Percentiles rank a stretch among this genome's conserved stretches.
These are phyloP conservation scores for Syngnathus scovelli DNA, from an alignment of 2,113 vertebrate species.

Conservation along the genomic window DNA sequence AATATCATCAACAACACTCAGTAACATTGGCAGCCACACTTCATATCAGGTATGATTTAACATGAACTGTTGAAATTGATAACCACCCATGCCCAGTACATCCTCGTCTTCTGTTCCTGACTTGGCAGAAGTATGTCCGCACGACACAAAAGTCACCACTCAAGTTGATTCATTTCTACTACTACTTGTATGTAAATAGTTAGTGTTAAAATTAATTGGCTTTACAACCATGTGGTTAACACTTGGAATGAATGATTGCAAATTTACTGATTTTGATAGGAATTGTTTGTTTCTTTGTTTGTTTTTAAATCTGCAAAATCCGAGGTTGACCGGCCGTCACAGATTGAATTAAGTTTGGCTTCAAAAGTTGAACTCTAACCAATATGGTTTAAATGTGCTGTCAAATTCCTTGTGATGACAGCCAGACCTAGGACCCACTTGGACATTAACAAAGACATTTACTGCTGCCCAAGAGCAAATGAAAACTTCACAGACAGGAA, in stretches of 20 bases:
- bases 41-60: no score
- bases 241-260: background rate
- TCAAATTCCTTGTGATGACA: slow-evolving; percentile 1
- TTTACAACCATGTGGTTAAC: background rate
- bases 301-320: no score
- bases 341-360: background rate
- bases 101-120: no score
- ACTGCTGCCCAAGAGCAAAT: slow-evolving; percentile 29
- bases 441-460: slow-evolving; percentile 48
- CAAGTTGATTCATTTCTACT: background rate
- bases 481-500: slow-evolving; percentile 38
- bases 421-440: slow-evolving; percentile 3
- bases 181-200: background rate
- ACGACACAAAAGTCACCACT: no score
- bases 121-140: no score
- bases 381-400: background rate
- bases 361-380: background rate
- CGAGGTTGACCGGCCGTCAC: no score
- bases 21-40: no score
- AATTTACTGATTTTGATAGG: background rate
- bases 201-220: background rate
- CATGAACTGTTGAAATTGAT: no score
- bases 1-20: no score
- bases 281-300: no score
- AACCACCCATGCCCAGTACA: no score